Evolutionary conservation across 1,140 invertebrate species (phyloP).

Genomic region (Linepithema humile): DNA sequence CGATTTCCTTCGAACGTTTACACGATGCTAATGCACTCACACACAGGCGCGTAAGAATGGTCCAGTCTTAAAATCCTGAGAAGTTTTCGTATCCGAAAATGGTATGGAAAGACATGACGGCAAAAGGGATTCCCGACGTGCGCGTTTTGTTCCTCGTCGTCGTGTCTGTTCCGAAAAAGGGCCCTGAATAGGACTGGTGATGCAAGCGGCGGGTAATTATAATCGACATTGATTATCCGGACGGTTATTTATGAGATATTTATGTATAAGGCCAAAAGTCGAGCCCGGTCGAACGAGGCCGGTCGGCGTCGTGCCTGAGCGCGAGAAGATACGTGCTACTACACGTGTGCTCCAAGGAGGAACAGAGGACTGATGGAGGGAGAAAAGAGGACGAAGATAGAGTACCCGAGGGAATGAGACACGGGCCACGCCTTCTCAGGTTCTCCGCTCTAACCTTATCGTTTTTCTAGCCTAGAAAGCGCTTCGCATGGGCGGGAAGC

Average conservation of each 20-base stretch:
- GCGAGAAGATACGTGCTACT: constrained; percentile 47
- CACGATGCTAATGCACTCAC: constrained; percentile 17
- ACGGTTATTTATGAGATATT: constrained; percentile 78
- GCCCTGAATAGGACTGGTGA: constrained; percentile 44
- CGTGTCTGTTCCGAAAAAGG: constrained; percentile 17
- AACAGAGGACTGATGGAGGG: constrained; percentile 25
- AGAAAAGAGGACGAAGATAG: constrained; percentile 42
- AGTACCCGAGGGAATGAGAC: constrained; percentile 43
- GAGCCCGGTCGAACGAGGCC: constrained; percentile 24
- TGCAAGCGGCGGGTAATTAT: constrained; percentile 73
- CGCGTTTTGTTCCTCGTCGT: constrained; percentile 16
- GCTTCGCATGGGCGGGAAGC: constrained; percentile 41
- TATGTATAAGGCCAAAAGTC: constrained; percentile 74
- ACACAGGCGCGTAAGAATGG: constrained; percentile 18
- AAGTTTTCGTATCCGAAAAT: constrained; percentile 42
- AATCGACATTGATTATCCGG: constrained; percentile 75
- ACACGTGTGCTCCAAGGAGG: constrained; percentile 38
- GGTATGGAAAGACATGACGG: constrained; percentile 12
- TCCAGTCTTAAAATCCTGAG: constrained; percentile 26
- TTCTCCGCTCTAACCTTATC: constrained; percentile 51
- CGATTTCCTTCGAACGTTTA: constrained; percentile 25
- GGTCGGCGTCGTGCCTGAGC: neutral
- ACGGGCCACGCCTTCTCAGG: constrained; percentile 65
- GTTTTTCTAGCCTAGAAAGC: constrained; percentile 61
- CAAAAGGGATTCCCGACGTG: constrained; percentile 5